Conservation (phyloP, 1,140 invertebrate genomes). For the Marisa cornuarietis region DNA sequence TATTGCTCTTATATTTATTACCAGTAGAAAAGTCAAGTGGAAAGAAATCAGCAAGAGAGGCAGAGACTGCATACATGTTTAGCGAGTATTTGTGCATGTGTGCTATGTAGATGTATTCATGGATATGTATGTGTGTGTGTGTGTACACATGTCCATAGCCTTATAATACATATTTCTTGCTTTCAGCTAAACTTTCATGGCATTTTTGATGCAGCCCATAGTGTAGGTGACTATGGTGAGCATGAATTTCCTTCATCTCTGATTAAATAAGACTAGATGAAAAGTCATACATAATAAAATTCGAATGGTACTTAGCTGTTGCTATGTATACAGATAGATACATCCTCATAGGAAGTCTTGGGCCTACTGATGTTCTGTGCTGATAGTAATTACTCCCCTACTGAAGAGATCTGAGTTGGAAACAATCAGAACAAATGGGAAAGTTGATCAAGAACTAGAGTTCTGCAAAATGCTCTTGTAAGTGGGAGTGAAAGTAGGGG, state of each 20-base stretch:
- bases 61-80: too few species aligned
- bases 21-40: too few species aligned
- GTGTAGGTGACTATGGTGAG: constrained; percentile 54
- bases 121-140: neutral
- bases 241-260: neutral
- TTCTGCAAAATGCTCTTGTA: too few species aligned
- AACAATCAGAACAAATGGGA: too few species aligned
- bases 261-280: neutral
- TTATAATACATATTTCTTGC: neutral
- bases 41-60: too few species aligned
- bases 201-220: constrained; percentile 49
- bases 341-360: neutral
- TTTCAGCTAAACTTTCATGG: constrained; percentile 60
- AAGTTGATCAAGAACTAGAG: too few species aligned
- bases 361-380: too few species aligned
- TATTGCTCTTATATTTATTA: too few species aligned
- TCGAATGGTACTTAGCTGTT: neutral
- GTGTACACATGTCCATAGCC: neutral
- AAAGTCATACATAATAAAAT: neutral
- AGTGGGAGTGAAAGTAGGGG: too few species aligned
- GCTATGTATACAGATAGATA: neutral
- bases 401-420: too few species aligned
- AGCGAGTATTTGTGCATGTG: neutral
- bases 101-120: neutral
- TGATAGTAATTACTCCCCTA: too few species aligned